Evolutionary conservation across 1,140 invertebrate species (phyloP).

Genomic region (Leptinotarsa defecta): DNA sequence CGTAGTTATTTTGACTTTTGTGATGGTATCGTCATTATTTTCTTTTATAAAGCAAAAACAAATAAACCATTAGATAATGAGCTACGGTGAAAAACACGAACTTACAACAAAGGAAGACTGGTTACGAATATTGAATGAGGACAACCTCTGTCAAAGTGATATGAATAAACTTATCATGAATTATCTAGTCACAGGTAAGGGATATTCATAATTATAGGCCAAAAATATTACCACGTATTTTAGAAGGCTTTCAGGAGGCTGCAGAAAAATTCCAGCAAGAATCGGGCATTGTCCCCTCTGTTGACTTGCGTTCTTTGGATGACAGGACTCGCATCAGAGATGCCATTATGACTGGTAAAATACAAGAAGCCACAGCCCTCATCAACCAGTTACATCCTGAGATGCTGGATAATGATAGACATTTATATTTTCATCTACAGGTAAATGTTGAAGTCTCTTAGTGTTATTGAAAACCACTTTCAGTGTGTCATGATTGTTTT

Average conservation of each 20-base stretch:
- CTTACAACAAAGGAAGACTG: slow-evolving; percentile 65
- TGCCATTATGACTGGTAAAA: slow-evolving; percentile 90
- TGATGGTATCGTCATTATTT: too few species aligned
- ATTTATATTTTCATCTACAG: slow-evolving; percentile 95
- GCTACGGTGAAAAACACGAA: slow-evolving; percentile 56
- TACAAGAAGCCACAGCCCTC: slow-evolving; percentile 90
- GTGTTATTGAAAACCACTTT: too few species aligned
- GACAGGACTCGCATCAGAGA: slow-evolving; percentile 93
- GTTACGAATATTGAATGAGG: slow-evolving; percentile 72
- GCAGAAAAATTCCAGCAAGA: slow-evolving; percentile 96
- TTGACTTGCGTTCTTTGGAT: slow-evolving; percentile 88
- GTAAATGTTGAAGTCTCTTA: slow-evolving; percentile 55
- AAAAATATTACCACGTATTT: slow-evolving; percentile 43
- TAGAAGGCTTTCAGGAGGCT: slow-evolving; percentile 97
- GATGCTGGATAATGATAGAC: slow-evolving; percentile 91
- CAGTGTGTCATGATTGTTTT: too few species aligned
- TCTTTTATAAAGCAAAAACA: not conserved
- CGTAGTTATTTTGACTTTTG: too few species aligned
- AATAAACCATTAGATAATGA: slow-evolving; percentile 48
- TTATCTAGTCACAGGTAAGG: slow-evolving; percentile 91
- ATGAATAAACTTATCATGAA: slow-evolving; percentile 99
- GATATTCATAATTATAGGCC: not conserved
- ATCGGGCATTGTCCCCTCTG: slow-evolving; percentile 83
- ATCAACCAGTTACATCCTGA: slow-evolving; percentile 95
- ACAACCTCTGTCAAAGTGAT: slow-evolving; percentile 84